Evolutionary conservation across 2,113 vertebrate genomes (phyloP).

Genomic region (Anolis carolinensis): DNA sequence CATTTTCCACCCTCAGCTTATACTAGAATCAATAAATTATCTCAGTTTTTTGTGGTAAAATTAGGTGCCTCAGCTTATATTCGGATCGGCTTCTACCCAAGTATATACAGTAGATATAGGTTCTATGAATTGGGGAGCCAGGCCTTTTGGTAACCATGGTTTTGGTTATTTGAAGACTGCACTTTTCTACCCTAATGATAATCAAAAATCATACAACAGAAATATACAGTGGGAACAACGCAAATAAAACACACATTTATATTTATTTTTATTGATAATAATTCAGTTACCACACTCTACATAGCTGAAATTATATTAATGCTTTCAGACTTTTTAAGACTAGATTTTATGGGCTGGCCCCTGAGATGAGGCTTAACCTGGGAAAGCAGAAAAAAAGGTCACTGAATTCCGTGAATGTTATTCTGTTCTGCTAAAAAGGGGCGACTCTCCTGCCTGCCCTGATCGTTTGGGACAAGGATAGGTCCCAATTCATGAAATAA

Average conservation of each 20-base stretch:
- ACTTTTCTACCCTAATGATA: not conserved
- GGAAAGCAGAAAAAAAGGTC: not conserved
- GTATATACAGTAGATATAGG: no score
- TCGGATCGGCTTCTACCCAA: no score
- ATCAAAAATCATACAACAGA: not conserved
- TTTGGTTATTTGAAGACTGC: no score
- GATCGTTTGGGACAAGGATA: not conserved
- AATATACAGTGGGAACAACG: not conserved
- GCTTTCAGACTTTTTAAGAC: not conserved
- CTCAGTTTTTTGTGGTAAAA: no score
- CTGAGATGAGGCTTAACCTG: not conserved
- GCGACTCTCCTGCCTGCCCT: not conserved
- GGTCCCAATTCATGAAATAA: not conserved
- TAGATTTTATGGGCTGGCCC: no score
- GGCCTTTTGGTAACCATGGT: no score
- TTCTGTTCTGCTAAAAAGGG: not conserved
- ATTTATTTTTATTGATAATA: not conserved
- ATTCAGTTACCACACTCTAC: not conserved
- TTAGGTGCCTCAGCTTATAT: no score
- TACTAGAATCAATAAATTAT: no score
- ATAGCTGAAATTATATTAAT: not conserved
- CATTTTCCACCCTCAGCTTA: no score
- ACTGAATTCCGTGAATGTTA: not conserved
- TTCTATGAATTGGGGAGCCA: no score
- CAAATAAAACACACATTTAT: not conserved